Evolutionary conservation across 2,797 vertebrate species (phyloP).

Genomic region (Poeciliopsis paucimaculata): DNA sequence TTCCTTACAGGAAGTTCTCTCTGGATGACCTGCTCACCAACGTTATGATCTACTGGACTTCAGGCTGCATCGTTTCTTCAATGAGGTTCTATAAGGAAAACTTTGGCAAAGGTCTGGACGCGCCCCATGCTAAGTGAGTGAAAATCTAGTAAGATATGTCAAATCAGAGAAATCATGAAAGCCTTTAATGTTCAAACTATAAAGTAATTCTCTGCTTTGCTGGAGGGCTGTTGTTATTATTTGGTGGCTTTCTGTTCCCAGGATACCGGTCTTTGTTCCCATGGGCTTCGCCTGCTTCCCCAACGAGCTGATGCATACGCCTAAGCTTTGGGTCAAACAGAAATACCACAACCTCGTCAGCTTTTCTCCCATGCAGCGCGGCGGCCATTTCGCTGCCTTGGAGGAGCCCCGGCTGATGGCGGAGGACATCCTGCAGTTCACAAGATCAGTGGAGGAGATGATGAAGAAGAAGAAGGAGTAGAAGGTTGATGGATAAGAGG

Average conservation of each 20-base stretch:
- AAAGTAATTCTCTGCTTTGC: not conserved
- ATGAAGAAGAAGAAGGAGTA: conserved; percentile 1
- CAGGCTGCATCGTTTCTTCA: conserved; percentile 86
- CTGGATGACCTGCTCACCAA: conserved; percentile 90
- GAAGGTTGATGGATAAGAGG: not conserved
- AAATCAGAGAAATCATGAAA: not conserved
- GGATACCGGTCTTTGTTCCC: conserved; percentile 80
- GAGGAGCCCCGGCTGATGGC: conserved; percentile 88
- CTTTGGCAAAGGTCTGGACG: conserved; percentile 63
- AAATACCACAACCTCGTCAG: conserved; percentile 77
- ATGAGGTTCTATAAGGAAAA: conserved; percentile 93
- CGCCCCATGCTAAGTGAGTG: conserved; percentile 71
- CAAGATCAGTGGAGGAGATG: conserved; percentile 76
- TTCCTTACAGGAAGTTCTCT: conserved; percentile 83
- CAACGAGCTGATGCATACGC: conserved; percentile 81
- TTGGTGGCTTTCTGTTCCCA: conserved; percentile 37
- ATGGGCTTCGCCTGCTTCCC: conserved; percentile 85
- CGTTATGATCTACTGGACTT: conserved; percentile 92
- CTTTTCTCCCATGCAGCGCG: conserved; percentile 80
- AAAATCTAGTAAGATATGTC: not conserved
- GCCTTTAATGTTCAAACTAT: not conserved
- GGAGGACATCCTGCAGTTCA: conserved; percentile 85
- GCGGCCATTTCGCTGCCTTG: conserved; percentile 92
- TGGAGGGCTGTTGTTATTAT: not conserved
- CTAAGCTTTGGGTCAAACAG: conserved; percentile 79